Evolutionary conservation across 2,888 invertebrate species (phyloP), one percentile per base, ranked within the genome.

Genomic region (Mythimna impura): DNA sequence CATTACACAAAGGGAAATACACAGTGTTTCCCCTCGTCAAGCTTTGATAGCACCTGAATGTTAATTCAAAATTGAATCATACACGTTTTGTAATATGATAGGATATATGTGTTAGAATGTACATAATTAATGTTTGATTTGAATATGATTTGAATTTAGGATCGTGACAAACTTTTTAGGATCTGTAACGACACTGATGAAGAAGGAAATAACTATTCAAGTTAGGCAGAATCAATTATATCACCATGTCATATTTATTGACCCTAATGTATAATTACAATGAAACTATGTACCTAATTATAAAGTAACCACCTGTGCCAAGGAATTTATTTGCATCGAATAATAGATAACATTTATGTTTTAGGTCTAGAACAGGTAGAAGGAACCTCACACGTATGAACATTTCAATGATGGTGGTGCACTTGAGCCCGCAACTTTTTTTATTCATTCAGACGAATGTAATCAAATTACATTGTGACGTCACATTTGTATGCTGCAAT

Each of bases 1-100:
- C 87, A 88, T 90, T 89, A 88, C 88, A 90, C 89, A 91, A 90
- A 91, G 89, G 89, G 87, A 88, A 91, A 88, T 82, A 81, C 77
- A 65, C 75, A 80, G 82, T 77, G 74, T 74, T 87, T 83, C 86
- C 87, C 87, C 88, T 85, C 84, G 88, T 86, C 88, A 88, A 76
- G 79, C 78, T 74, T 68, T 43, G n/a, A 67, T 63, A 66, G 36
- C 71, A 71, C 34, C 34, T 85, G 81, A 84, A 85, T 60, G 52
- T 72, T 71, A 43, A 50, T 30, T 82, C 67, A 40, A 43, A 63
- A 72, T 65, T 52, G 9, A 12, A 43, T 58, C 55, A 57, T 47
- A 50, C 54, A 52, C 22, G 7, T 60, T 20, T 60, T 57, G 17
- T 57, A 3, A 8, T 34, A 34, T 4, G 3, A 57, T 17, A 52